Base-by-base conservation (phyloP, 2,888 invertebrate genomes). In the Epistrophella euchroma region DNA sequence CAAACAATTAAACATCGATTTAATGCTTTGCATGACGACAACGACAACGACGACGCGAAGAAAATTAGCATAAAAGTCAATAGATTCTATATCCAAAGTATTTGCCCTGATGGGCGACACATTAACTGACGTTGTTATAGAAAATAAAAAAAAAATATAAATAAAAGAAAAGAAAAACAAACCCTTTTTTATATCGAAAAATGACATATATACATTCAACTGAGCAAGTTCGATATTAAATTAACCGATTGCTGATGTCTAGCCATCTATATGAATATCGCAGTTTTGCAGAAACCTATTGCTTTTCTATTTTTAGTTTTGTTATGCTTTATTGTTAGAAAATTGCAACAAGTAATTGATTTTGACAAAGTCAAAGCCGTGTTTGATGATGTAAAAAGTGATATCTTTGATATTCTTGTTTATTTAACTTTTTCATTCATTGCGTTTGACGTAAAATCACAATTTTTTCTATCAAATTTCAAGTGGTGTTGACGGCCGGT, bases 31-130 rank as follows among this genome's bases (percentile, higher is more conserved):
- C 32, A 7, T 1, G 7, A 32, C 2, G 32, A 35, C 17, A 17
- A 17, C 1, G 1, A 32, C 9, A 9, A 9, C 32, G 32, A 35
- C 32, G 35, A 60, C 19, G 40, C 22, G 58, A 19, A 60, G 17
- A 60, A 60, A 40, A 60, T 60, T 60, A 60, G 22, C 60, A 60
- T 60, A 60, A 60, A 60, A 60, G 60, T 60, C 37, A 40, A 60
- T 40, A 40, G 37, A 35, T 58, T 58, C 19, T 13, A 35, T 19
- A 32, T 35, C 17, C 35, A 35, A 35, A 35, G 13, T 17, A 7
- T 58, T 35, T 22, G 13, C 13, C 4, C 0, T 52, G 35, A 58
- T 58, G 35, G 35, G 13, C 15, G 35, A 35, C 19, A 10, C 32
- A 11, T 56, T 56, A 6, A 1, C 32, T 32, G 56, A 32, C 56